Conservation (phyloP, 2,797 vertebrate species). For the Momotus momota region DNA sequence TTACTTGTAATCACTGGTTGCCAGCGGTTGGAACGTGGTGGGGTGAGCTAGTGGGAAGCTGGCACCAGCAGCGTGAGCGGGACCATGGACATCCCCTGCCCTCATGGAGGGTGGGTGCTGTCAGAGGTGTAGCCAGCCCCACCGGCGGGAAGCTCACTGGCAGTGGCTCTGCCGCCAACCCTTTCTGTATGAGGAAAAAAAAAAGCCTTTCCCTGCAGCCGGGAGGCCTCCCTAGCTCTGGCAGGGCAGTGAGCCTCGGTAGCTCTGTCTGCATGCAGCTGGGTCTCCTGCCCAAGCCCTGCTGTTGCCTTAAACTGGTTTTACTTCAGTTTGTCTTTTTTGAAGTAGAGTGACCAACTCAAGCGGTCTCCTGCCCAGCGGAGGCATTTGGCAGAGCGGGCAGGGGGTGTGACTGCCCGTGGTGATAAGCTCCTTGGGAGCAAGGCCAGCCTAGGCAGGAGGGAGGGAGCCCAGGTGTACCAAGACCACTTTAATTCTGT, state of each 20-base stretch:
- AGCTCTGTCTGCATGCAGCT: not conserved
- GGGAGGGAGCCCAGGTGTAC: not conserved
- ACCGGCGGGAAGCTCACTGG: not conserved
- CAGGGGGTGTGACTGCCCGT: not conserved
- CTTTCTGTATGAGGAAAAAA: not conserved
- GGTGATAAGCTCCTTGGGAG: not conserved
- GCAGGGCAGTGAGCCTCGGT: not conserved
- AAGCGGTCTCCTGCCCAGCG: not conserved
- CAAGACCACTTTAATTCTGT: not conserved
- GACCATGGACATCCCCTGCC: not conserved
- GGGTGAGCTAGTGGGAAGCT: accelerated
- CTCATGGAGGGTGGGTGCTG: not conserved
- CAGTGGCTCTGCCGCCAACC: not conserved
- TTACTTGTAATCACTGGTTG: not conserved
- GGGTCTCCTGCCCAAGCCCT: not conserved
- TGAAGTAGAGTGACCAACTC: not conserved
- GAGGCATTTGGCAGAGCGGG: not conserved
- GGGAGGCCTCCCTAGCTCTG: not conserved
- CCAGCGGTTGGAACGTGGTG: accelerated
- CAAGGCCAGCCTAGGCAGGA: not conserved
- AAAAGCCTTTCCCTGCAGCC: not conserved
- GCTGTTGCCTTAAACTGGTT: not conserved
- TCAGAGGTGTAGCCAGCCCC: not conserved
- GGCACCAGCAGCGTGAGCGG: not conserved
- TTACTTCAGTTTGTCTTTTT: not conserved